Evolutionary conservation across 2,888 invertebrate genomes (phyloP), one percentile per base, ranked within the genome.

Genomic region (Meiosimyza decipiens): DNA sequence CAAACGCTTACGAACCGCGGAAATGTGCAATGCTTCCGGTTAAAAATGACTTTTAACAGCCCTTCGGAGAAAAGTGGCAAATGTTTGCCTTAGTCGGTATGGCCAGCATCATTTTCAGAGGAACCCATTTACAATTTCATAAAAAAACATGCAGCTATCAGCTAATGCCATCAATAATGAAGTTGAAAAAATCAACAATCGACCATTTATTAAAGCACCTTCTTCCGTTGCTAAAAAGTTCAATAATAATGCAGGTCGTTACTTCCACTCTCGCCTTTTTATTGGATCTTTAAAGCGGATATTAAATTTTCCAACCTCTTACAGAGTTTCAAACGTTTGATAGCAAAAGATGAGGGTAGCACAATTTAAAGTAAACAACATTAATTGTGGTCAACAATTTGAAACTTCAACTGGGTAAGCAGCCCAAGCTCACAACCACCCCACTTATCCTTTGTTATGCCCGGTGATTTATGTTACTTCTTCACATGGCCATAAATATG

Each of bases 361-460:
- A 40, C 40, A 57, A 57, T 28, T 28, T 28, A 57, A 57, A 57
- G 57, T 57, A 57, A 22, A 85, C 85, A 85, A 83, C 86, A 85
- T 85, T 85, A 86, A 85, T 85, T 86, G 86, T 82, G 86, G 85
- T 81, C 81, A 80, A 82, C 80, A 80, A 79, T 82, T 82, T 81
- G 80, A 80, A 76, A 77, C 74, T 74, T 75, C 75, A 4, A 28
- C 73, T 65, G 59, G 73, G n/a, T 7, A 67, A 28, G 74, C 13
- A 50, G 18, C 47, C 71, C 47, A 49, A 60, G 40, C 49, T 47
- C 0, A 40, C 4, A 67, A 71, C 50, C 54, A 22, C 13, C 18
- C 22, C 16, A 55, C 54, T 50, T 69, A 40, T 50, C 55, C 62
- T 55, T 49, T 63, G 62, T 50, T 55, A 55, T 73, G 74, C 71